These are phyloP conservation scores for Lasioglossum vierecki DNA, from an alignment of 2,888 invertebrate species.

Conservation along the genomic window DNA sequence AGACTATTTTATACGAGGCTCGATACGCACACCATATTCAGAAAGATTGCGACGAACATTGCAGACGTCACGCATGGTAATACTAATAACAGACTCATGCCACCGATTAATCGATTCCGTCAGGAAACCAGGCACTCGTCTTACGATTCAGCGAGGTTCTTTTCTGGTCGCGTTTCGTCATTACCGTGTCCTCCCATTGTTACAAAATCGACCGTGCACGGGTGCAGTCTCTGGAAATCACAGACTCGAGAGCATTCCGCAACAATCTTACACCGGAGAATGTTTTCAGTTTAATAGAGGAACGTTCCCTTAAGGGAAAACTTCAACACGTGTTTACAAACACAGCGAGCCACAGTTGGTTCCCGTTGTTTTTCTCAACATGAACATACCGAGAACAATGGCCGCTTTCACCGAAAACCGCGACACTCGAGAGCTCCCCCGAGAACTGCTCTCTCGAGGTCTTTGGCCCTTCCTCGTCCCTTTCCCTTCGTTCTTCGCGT, in stretches of 20 bases:
- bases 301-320: neutral
- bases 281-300: neutral
- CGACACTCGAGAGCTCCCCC: slow-evolving; percentile 23
- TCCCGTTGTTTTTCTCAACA: slow-evolving; percentile 23
- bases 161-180: slow-evolving; percentile 13
- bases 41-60: neutral
- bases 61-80: neutral
- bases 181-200: slow-evolving; percentile 5
- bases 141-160: neutral
- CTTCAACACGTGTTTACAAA: neutral
- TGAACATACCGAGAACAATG: slow-evolving; percentile 53
- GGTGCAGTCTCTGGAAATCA: neutral
- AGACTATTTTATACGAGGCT: neutral
- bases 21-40: neutral
- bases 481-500: slow-evolving; percentile 20
- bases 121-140: neutral
- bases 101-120: neutral
- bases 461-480: slow-evolving; percentile 55
- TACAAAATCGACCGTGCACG: neutral
- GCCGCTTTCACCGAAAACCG: slow-evolving; percentile 67
- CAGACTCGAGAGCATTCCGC: neutral
- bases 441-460: slow-evolving; percentile 39
- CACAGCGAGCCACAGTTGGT: neutral
- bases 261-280: neutral
- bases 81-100: neutral